phyloP scores from a whole-genome alignment of 2,113 vertebrate genomes.

The Burhinus bistriatus region DNA sequence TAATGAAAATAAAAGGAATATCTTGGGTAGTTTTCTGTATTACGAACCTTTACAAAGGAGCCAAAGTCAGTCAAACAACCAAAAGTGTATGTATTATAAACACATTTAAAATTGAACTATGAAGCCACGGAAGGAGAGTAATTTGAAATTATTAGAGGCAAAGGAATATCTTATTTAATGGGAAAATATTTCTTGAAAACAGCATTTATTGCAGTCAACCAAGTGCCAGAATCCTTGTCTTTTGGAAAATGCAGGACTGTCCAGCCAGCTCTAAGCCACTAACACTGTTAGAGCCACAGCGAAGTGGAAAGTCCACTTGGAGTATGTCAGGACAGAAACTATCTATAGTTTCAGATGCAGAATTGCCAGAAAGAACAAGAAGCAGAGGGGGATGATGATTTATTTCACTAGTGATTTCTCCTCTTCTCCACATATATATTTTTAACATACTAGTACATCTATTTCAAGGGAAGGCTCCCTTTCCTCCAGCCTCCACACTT shows the following conservation, averaged over 20 bases:
- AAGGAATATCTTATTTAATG: too few relatives aligned
- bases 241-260: neutral
- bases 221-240: neutral
- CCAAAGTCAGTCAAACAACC: neutral
- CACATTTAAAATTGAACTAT: neutral
- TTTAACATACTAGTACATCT: neutral
- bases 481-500: neutral
- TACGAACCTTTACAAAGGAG: neutral
- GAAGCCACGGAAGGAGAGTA: neutral
- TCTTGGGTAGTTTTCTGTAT: neutral
- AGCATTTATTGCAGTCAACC: neutral
- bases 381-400: neutral
- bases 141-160: neutral
- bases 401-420: neutral
- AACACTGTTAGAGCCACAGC: neutral
- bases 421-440: neutral
- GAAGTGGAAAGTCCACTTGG: neutral
- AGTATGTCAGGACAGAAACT: neutral
- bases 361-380: neutral
- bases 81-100: neutral
- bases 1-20: neutral
- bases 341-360: neutral
- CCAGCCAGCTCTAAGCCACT: neutral
- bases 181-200: neutral
- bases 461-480: neutral